A percentile compares a stretch with the other conserved stretches of the same genome.
phyloP scores from a whole-genome alignment of 2,888 invertebrate genomes.

The Cotesia congregata region DNA sequence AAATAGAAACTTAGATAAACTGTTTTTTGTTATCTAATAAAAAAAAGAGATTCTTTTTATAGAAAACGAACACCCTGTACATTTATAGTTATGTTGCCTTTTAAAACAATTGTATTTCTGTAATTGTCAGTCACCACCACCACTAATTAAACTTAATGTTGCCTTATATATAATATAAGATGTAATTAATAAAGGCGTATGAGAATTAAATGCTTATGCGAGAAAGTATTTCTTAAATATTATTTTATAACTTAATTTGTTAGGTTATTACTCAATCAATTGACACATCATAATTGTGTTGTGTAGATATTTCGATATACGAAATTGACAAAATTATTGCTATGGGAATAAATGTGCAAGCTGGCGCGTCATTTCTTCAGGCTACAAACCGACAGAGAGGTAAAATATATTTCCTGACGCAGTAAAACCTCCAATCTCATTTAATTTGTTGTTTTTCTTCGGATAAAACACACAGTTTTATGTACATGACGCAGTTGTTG shows the following conservation, averaged over 20 bases:
- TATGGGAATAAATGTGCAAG: conserved; percentile 30
- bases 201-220: not conserved
- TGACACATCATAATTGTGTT: not conserved
- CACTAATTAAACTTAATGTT: not conserved
- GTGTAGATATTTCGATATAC: conserved; percentile 16
- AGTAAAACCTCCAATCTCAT: conserved; percentile 22
- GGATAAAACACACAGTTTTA: conserved; percentile 3
- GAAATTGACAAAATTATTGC: conserved; percentile 27
- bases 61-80: no score
- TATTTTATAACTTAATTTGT: not conserved
- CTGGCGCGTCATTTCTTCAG: conserved; percentile 31
- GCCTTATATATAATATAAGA: not conserved
- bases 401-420: conserved; percentile 15
- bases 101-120: not conserved
- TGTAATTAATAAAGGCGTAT: not conserved
- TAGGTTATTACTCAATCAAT: not conserved
- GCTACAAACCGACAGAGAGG: conserved; percentile 7
- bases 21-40: no score
- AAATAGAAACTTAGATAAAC: no score
- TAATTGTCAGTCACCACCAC: not conserved
- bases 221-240: not conserved
- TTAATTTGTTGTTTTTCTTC: not conserved
- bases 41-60: no score
- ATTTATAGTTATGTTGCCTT: not conserved
- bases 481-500: conserved; percentile 7